phyloP scores from a whole-genome alignment of 2,113 vertebrate genomes.

The Urocynchramus pylzowi region DNA sequence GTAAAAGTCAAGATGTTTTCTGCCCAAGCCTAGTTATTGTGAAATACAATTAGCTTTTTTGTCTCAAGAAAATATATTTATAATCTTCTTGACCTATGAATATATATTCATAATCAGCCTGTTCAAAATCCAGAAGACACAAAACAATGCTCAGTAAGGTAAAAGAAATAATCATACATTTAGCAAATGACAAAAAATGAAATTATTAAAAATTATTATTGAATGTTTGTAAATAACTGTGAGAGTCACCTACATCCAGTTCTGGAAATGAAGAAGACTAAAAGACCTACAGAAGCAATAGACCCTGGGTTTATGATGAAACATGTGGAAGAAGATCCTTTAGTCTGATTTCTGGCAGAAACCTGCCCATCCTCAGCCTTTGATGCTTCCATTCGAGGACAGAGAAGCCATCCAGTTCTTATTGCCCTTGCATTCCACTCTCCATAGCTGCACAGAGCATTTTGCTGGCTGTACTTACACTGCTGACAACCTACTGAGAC shows the following conservation, averaged over 20 bases:
- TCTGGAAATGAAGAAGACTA: background rate
- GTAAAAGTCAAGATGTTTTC: background rate
- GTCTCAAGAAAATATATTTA: background rate
- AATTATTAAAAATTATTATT: background rate
- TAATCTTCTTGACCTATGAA: background rate
- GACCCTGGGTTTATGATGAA: background rate
- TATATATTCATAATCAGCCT: background rate
- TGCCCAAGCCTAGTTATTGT: background rate
- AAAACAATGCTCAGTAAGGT: background rate
- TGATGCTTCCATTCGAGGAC: background rate
- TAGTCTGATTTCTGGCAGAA: background rate
- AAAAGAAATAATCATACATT: background rate
- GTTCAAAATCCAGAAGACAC: background rate
- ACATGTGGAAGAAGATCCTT: background rate
- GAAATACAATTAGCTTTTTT: background rate
- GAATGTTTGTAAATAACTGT: background rate
- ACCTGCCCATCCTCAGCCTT: background rate
- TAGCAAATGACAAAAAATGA: background rate
- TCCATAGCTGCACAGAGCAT: background rate
- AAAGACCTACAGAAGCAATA: background rate
- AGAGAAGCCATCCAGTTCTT: background rate
- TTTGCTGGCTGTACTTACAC: background rate
- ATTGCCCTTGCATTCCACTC: background rate
- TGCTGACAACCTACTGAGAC: fast-evolving
- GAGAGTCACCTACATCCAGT: background rate